Conservation (phyloP, 2,113 vertebrate species). For the Corvus moneduloides region DNA sequence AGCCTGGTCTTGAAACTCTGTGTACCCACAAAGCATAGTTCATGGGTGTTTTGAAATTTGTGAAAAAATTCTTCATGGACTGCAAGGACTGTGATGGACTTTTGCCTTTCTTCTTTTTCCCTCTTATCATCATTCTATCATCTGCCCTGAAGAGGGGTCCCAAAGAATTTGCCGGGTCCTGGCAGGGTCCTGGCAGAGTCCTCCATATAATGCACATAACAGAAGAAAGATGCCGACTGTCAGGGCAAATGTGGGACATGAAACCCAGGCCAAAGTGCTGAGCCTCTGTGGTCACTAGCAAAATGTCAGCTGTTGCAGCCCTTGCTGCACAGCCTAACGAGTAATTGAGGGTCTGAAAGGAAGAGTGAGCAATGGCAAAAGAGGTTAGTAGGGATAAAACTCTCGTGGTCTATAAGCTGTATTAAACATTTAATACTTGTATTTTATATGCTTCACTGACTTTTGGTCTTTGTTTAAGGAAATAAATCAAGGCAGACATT, state of each 20-base stretch:
- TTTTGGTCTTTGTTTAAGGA: neutral
- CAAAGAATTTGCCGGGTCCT: neutral
- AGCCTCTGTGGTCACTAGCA: neutral
- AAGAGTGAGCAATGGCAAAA: neutral
- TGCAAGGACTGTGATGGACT: neutral
- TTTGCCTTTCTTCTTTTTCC: neutral
- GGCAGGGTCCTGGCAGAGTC: neutral
- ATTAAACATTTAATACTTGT: neutral
- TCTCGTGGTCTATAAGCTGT: neutral
- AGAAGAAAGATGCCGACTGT: neutral
- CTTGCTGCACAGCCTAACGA: accelerated
- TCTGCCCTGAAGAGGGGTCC: neutral
- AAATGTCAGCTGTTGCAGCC: neutral
- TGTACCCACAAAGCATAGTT: neutral
- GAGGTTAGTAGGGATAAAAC: neutral
- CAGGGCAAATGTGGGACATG: neutral
- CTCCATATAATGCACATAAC: accelerated
- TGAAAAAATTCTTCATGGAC: neutral
- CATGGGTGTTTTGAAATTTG: neutral
- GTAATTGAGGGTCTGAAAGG: neutral
- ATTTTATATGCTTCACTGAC: neutral
- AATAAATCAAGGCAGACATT: neutral
- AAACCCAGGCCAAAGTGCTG: neutral
- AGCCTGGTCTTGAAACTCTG: neutral
- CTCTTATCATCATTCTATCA: neutral